Evolutionary conservation across 2,797 vertebrate species (phyloP), one percentile per base, ranked within the genome.

Genomic region (Babyrousa celebensis): DNA sequence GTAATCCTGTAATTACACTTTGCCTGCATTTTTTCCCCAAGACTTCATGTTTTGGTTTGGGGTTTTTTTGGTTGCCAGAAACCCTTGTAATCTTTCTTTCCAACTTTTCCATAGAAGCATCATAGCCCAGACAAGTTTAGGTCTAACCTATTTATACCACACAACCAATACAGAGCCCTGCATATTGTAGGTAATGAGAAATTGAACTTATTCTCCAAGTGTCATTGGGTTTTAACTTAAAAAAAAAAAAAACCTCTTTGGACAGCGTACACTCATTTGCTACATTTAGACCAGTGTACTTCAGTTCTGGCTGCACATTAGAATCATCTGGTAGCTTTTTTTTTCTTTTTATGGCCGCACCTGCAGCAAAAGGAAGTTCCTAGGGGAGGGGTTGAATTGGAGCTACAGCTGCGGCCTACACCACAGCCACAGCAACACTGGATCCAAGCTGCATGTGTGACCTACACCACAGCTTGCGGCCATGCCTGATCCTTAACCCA

Each of bases 151-250:
- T 94, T 94, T 78, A 77, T 95, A 56, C 14, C 43, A 84, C 9
- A 85, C 4, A 97, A 74, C 75, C 58, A 86, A 14, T 72, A 56
- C 16, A 63, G 18, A 62, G 58, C 16, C 43, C 6, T 85, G 40
- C 16, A 86, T 80, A 60, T 77, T 96, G 7, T 84, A 89, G 65
- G 17, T 77, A 36, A 85, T 91, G 60, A 96, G 18, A 91, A 63
- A 93, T 85, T 63, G n/a, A 97, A 87, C 12, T 92, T 95, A 70
- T n/a, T 25, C 54, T 94, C 17, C 85, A 87, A 88, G 29, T 63
- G 25, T 95, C 94, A 52, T 67, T 65, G 95, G 25, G 48, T 85
- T 96, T 95, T 89, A 93, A 89, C 23, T 65, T 75, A 10, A 62
- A 80, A 95, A 91, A 18, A 60, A 80, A 21, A 52, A 17, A 21